These are phyloP conservation scores for Lacerta agilis DNA, from an alignment of 2,797 vertebrate genomes.

Conservation along the genomic window DNA sequence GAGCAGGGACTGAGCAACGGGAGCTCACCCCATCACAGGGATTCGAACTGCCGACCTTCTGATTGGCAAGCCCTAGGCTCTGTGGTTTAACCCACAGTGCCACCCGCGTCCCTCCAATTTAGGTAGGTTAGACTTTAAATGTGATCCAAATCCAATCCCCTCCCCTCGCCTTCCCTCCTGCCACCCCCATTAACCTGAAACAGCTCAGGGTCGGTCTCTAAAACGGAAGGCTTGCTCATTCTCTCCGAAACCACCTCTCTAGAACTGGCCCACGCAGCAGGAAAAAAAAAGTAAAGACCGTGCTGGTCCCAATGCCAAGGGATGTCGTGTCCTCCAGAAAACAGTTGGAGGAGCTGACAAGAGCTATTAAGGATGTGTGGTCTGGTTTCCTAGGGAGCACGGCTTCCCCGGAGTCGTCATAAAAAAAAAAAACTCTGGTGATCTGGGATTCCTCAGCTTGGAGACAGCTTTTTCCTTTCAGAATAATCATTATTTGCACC, in stretches of 20 bases:
- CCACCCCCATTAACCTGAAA: slow-evolving; percentile 43
- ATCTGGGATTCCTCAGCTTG: slow-evolving; percentile 8
- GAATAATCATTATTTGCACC: too few species aligned
- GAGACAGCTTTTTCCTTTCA: not conserved
- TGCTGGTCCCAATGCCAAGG: slow-evolving; percentile 26
- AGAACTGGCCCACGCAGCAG: slow-evolving; percentile 36
- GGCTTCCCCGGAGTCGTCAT: slow-evolving; percentile 24
- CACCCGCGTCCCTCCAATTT: too few species aligned
- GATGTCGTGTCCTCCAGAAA: slow-evolving; percentile 57
- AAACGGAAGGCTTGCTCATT: not conserved
- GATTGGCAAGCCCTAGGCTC: too few species aligned
- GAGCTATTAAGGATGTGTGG: slow-evolving; percentile 43
- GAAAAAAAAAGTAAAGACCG: not conserved
- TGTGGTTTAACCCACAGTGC: too few species aligned
- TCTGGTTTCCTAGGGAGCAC: slow-evolving; percentile 46
- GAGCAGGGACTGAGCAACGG: too few species aligned
- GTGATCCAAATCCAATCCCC: too few species aligned
- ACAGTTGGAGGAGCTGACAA: slow-evolving; percentile 29
- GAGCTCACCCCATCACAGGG: too few species aligned
- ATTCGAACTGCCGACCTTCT: too few species aligned
- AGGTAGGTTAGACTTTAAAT: too few species aligned
- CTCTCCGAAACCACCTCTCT: slow-evolving; percentile 53
- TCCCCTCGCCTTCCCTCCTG: not conserved
- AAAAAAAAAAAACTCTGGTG: not conserved
- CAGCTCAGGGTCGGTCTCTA: not conserved